Percentiles rank a stretch among this genome's conserved stretches.
Conservation (phyloP, 2,888 invertebrate species). For the Oegoconia quadripuncta region DNA sequence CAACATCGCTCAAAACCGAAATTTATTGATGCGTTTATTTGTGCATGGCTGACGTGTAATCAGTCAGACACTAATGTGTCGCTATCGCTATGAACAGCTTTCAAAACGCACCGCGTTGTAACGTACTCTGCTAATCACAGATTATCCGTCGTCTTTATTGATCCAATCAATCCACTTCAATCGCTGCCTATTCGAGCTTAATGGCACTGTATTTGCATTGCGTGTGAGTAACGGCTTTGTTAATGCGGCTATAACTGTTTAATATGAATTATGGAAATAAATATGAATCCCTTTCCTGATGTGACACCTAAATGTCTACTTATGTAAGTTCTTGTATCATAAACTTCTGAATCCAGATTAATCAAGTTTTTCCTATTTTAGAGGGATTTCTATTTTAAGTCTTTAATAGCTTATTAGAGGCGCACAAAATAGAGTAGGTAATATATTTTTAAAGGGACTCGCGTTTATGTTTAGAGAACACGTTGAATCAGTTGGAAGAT, state of each 20-base stretch:
- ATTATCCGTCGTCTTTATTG: conserved; percentile 42
- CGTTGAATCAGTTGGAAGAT: too few species aligned
- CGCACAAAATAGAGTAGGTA: too few species aligned
- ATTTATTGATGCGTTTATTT: not conserved
- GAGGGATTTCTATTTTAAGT: too few species aligned
- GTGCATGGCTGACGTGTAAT: conserved; percentile 19
- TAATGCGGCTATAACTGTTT: conserved; percentile 8
- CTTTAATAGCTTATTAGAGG: too few species aligned
- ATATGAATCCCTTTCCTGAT: too few species aligned
- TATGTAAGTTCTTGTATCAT: too few species aligned
- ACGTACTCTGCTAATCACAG: conserved; percentile 30
- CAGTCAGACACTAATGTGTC: not conserved
- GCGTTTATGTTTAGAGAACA: too few species aligned
- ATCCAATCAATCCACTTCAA: conserved; percentile 36
- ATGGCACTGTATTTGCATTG: conserved; percentile 29
- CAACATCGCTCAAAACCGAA: too few species aligned
- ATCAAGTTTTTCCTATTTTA: too few species aligned
- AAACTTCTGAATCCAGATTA: too few species aligned
- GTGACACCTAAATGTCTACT: too few species aligned
- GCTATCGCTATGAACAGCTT: not conserved
- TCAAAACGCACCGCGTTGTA: conserved; percentile 8
- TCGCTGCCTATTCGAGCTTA: conserved; percentile 34
- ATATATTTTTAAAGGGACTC: too few species aligned
- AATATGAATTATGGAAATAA: conserved; percentile 6
- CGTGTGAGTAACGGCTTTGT: conserved; percentile 8